Evolutionary conservation across 2,888 invertebrate genomes (phyloP), one percentile per base, ranked within the genome.

Genomic region (Hyposoter didymator): DNA sequence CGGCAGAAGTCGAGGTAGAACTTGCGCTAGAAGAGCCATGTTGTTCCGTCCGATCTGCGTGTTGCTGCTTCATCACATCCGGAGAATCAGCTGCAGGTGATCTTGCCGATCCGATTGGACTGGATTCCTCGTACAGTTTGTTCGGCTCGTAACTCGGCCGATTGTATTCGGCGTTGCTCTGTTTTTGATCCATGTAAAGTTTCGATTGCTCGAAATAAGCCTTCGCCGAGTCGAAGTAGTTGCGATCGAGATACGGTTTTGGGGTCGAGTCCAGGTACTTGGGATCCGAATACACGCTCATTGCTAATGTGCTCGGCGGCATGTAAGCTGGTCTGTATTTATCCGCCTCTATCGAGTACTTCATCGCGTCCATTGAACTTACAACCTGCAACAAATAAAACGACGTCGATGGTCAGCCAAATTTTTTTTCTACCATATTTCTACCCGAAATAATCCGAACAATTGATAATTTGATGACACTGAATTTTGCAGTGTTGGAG

Each of bases 281-380:
- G 0, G 96, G 96, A 89, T 97, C 97, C 0, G 96, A 95, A 91
- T 97, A 97, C 96, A 97, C 96, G 84, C 96, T 95, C 95, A 95
- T 95, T 84, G 95, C 95, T n/a, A 95, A 92, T n/a, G 95, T 95
- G 59, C 95, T 95, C 2, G 95, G 95, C 1, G 95, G 95, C 94
- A 95, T 96, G 94, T 97, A 97, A 0, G 96, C 95, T 32, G 96
- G 96, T 78, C 97, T 95, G 93, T 97, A 97, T 90, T 97, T 97
- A 90, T 97, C 97, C 0, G 96, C 96, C 88, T 97, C 97, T 94
- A 97, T 95, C 12, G 97, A 96, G 92, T 97, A 97, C 91, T 97
- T 97, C 96, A 97, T 97, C 19, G 96, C 95, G 91, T 97, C 97
- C 96, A 97, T 97, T 87, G 97, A 95, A 73, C 96, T 96, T 8